These are phyloP conservation scores for Gobio occitaniae DNA, from an alignment of 2,797 vertebrate genomes.

Conservation along the genomic window DNA sequence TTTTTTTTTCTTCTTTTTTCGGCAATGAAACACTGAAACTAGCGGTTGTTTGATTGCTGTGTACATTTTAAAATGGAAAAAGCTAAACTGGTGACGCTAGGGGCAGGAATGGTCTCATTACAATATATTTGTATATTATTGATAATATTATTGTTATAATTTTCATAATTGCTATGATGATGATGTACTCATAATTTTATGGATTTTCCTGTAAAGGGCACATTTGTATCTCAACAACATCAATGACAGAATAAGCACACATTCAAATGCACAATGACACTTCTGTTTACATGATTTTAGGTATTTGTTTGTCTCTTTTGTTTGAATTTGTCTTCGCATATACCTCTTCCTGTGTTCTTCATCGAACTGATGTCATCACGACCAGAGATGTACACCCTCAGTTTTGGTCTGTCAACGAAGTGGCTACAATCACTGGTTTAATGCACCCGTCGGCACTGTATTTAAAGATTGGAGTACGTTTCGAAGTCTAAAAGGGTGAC, in stretches of 20 bases:
- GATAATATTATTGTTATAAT: conserved; percentile 77
- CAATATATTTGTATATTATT: conserved; percentile 76
- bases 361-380: conserved; percentile 61
- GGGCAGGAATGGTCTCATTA: conserved; percentile 73
- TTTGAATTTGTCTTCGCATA: conserved; percentile 65
- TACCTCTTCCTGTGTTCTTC: conserved; percentile 65
- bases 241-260: conserved; percentile 80
- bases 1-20: conserved; percentile 38
- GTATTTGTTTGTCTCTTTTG: conserved; percentile 63
- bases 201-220: conserved; percentile 79
- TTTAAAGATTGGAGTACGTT: conserved; percentile 43
- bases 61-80: conserved; percentile 65
- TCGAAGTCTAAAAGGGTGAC: conserved; percentile 33
- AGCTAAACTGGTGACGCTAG: conserved; percentile 71
- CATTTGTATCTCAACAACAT: conserved; percentile 79
- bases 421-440: conserved; percentile 43
- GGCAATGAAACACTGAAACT: conserved; percentile 36
- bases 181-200: conserved; percentile 75
- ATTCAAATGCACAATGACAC: conserved; percentile 80
- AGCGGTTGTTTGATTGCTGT: conserved; percentile 63
- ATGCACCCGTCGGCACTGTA: conserved; percentile 37
- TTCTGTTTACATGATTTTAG: conserved; percentile 81
- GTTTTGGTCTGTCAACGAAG: conserved; percentile 32
- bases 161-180: conserved; percentile 78
- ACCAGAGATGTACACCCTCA: conserved; percentile 41